phyloP scores from a whole-genome alignment of 2,888 invertebrate genomes.

The Heteropelma amictum region DNA sequence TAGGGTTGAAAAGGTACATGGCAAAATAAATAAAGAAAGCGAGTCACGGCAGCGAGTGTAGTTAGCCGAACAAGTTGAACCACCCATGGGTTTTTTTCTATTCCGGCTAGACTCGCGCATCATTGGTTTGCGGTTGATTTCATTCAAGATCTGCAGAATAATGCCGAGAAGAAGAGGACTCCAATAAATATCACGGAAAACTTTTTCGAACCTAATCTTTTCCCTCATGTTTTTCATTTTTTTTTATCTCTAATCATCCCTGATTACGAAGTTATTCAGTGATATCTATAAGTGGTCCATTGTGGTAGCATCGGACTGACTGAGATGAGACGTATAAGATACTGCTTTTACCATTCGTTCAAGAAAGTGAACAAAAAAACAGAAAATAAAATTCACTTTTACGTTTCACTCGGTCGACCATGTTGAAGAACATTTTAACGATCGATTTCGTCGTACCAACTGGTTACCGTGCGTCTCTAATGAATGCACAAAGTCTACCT shows the following conservation, averaged over 20 bases:
- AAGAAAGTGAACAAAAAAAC: conserved; percentile 18
- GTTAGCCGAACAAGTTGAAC: conserved; percentile 14
- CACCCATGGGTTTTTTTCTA: conserved; percentile 22
- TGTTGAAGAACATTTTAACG: conserved; percentile 29
- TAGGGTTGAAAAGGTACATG: conserved; percentile 8
- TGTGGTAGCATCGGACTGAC: too few relatives aligned
- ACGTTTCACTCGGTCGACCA: background rate
- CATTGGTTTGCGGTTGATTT: background rate
- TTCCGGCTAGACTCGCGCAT: background rate
- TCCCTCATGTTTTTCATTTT: too few relatives aligned
- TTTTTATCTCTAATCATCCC: too few relatives aligned
- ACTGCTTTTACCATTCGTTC: too few relatives aligned
- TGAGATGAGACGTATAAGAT: too few relatives aligned
- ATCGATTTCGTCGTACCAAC: conserved; percentile 25
- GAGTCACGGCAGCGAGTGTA: conserved; percentile 21
- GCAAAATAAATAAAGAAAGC: conserved; percentile 13
- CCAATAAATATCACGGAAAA: too few relatives aligned
- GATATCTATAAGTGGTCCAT: too few relatives aligned
- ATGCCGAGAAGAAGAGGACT: too few relatives aligned
- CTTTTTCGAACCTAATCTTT: too few relatives aligned
- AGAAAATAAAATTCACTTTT: conserved; percentile 22
- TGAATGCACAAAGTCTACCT: background rate
- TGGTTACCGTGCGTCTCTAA: background rate
- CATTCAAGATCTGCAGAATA: too few relatives aligned
- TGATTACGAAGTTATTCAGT: too few relatives aligned